These are phyloP conservation scores for Hemicordylus capensis DNA, from an alignment of 2,113 vertebrate species.

Conservation along the genomic window DNA sequence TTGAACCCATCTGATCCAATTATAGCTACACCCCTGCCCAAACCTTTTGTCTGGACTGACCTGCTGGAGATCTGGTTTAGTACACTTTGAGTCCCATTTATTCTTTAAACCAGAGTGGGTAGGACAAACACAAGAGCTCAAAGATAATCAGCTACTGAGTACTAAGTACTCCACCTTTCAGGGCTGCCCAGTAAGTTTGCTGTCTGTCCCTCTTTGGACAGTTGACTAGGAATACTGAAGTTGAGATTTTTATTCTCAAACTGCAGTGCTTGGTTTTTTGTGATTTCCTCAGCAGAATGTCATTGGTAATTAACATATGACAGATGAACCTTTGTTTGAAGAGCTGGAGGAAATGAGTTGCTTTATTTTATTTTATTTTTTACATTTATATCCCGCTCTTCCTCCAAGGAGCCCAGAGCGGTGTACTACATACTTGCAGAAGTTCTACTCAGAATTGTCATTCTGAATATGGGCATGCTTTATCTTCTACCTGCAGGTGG, in stretches of 20 bases:
- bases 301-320: not conserved
- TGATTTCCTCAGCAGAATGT: not conserved
- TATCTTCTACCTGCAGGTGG: conserved; percentile 74
- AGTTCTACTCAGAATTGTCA: not conserved
- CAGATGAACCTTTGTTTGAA: not conserved
- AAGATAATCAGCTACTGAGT: not conserved
- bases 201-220: not conserved
- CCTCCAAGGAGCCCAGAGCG: too few species aligned
- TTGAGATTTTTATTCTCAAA: not conserved
- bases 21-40: too few species aligned
- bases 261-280: not conserved
- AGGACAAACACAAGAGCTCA: not conserved
- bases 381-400: too few species aligned
- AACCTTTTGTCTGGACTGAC: not conserved
- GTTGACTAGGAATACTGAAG: not conserved
- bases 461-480: not conserved
- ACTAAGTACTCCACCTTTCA: not conserved
- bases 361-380: too few species aligned
- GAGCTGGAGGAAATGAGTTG: too few species aligned
- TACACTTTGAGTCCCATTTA: not conserved
- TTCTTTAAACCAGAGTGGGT: not conserved
- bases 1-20: too few species aligned
- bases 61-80: not conserved
- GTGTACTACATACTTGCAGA: too few species aligned
- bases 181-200: not conserved